These are phyloP conservation scores for Drosophila navojoa DNA, from an alignment of 1,140 invertebrate genomes.

Conservation along the genomic window DNA sequence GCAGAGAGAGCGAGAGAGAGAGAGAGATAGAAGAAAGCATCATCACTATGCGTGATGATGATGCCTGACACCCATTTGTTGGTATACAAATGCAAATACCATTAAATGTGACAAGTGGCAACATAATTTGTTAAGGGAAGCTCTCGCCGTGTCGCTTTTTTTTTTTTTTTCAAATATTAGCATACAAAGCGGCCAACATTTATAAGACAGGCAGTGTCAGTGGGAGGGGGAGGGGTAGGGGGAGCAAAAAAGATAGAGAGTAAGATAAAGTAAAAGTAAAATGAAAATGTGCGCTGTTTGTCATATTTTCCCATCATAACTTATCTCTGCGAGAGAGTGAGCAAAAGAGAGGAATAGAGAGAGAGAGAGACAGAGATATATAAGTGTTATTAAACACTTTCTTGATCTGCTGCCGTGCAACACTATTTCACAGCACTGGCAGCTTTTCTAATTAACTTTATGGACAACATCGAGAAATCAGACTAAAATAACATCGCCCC, in stretches of 20 bases:
- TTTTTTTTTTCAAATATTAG: constrained; percentile 59
- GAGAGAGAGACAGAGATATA: background rate
- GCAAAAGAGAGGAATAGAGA: too few relatives aligned
- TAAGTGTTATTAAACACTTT: background rate
- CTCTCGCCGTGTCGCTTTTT: constrained; percentile 33
- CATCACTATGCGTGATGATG: constrained; percentile 60
- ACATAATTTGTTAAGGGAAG: constrained; percentile 78
- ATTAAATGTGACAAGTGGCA: constrained; percentile 82
- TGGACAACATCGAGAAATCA: constrained; percentile 51
- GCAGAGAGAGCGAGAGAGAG: background rate
- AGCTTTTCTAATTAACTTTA: constrained; percentile 63
- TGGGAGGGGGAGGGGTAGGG: background rate
- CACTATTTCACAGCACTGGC: constrained; percentile 27
- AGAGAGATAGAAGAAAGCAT: background rate
- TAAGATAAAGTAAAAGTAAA: background rate
- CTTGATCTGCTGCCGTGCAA: constrained; percentile 5
- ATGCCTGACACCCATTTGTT: constrained; percentile 73
- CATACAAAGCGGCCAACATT: constrained; percentile 75
- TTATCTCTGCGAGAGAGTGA: constrained; percentile 33
- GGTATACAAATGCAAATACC: constrained; percentile 81
- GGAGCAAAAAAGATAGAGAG: background rate
- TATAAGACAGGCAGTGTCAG: constrained; percentile 40
- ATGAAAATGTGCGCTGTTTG: constrained; percentile 48
- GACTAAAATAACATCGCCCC: constrained; percentile 25
- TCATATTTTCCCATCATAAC: constrained; percentile 80